A percentile compares a stretch with the other conserved stretches of the same genome.
Conservation (phyloP, 2,888 invertebrate genomes). For the Tetranychus piercei region DNA sequence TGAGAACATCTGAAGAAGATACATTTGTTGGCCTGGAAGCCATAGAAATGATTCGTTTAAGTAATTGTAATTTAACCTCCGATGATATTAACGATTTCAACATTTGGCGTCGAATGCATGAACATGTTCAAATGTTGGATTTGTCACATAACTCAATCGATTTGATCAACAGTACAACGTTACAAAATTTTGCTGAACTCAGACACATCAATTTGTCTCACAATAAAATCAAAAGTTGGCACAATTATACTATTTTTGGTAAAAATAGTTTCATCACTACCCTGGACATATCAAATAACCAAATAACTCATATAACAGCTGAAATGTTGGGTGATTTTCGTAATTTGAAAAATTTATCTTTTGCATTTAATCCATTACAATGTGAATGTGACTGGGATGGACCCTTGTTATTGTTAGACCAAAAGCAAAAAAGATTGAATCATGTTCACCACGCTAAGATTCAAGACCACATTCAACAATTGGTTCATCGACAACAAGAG, state of each 20-base stretch:
- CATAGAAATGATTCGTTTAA: constrained; percentile 17
- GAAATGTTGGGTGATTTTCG: constrained; percentile 19
- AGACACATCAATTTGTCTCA: constrained; percentile 18
- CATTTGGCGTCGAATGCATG: constrained; percentile 18
- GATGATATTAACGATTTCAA: constrained; percentile 15
- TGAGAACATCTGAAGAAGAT: constrained; percentile 20
- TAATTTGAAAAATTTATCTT: constrained; percentile 17
- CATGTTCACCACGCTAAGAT: neutral
- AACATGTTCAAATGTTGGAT: constrained; percentile 19
- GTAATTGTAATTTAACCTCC: constrained; percentile 14
- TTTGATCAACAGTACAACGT: constrained; percentile 11
- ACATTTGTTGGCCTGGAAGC: constrained; percentile 20
- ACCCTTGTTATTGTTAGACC: constrained; percentile 9
- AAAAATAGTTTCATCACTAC: constrained; percentile 18
- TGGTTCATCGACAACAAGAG: constrained; percentile 10
- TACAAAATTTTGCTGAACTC: constrained; percentile 18
- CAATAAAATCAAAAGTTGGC: constrained; percentile 20
- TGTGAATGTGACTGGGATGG: constrained; percentile 20
- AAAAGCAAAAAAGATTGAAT: constrained; percentile 6
- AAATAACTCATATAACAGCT: constrained; percentile 12
- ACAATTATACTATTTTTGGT: constrained; percentile 15
- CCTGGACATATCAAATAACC: constrained; percentile 15
- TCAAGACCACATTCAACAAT: constrained; percentile 8
- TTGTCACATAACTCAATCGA: constrained; percentile 17
- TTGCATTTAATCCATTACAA: constrained; percentile 18